Base-by-base conservation (phyloP, 2,797 vertebrate species). In the Echiichthys vipera region DNA sequence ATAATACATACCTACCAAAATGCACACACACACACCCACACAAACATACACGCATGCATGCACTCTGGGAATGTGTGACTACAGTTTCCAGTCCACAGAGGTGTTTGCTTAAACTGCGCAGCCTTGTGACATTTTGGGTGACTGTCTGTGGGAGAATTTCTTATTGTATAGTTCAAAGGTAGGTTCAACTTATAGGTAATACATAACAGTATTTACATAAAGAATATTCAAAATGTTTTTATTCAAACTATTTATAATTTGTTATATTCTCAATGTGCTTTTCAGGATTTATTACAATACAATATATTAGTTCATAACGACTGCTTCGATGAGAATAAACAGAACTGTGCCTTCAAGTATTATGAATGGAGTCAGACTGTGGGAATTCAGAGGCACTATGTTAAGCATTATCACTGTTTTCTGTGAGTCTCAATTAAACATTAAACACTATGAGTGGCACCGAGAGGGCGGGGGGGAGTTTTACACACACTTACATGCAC, bases 341-440 rank as follows among this genome's bases (percentile, higher is more conserved):
- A 63, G 14, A 45, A 4, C 6, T 57, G 12, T 13, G 24, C 42
- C 11, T 34, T 32, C 1, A 37, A 47, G 71, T 65, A 5, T 59
- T 34, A 49, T 73, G 67, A 84, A 84, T 82, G 64, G 29, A 75
- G 20, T 36, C 39, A 30, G 63, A 68, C 46, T 75, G 49, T 62
- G 58, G 37, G 17, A 74, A 62, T 18, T 61, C 40, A 65, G 58
- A 83, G 14, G 39, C 42, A 65, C 15, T 5, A 4, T 17, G 85
- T 90, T 88, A 90, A 89, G 55, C 80, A 92, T 74, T 75, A 70
- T 69, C 40, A 0, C 61, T 78, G 29, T 40, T 81, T n/a, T 53
- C 63, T 43, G 67, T 73, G 62, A 65, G 65, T 42, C 72, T 84
- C 49, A 79, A 86, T 83, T 80, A 90, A 87, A 89, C 79, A 88